A percentile compares a stretch with the other conserved stretches of the same genome.
phyloP scores from a whole-genome alignment of 92 coral and sea anemone species.

The Parazoanthus darwini region DNA sequence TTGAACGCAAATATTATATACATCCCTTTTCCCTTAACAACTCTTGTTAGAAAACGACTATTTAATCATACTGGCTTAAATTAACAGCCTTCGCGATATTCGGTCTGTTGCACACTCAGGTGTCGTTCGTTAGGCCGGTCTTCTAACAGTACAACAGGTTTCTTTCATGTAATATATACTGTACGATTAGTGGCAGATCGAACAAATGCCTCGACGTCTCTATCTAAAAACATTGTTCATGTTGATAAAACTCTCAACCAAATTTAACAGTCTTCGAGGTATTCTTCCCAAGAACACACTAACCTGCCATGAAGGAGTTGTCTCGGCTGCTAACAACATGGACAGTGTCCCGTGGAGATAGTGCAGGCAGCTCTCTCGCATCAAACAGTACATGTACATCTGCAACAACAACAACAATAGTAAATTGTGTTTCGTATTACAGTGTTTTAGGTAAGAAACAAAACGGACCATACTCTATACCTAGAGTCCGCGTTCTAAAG shows the following conservation, averaged over 20 bases:
- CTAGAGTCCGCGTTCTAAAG: not conserved
- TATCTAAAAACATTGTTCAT: too few relatives aligned
- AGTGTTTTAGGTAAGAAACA: not conserved
- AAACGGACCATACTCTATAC: not conserved
- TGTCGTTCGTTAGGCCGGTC: too few relatives aligned
- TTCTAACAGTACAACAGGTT: too few relatives aligned
- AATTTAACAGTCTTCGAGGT: not conserved
- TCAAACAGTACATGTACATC: conserved; percentile 96
- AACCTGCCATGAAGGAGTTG: conserved; percentile 91
- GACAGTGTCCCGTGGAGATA: conserved; percentile 78
- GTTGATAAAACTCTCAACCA: not conserved
- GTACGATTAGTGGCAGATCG: not conserved
- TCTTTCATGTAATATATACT: not conserved
- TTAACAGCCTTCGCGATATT: too few relatives aligned
- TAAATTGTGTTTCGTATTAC: not conserved
- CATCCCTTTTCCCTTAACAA: too few relatives aligned
- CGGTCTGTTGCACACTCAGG: too few relatives aligned
- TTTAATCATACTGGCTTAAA: too few relatives aligned
- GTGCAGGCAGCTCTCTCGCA: conserved; percentile 77
- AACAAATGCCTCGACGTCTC: too few relatives aligned
- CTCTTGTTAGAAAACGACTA: too few relatives aligned
- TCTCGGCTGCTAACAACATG: conserved; percentile 59
- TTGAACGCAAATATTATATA: too few relatives aligned
- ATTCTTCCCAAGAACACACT: not conserved
- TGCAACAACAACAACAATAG: conserved; percentile 10